Evolutionary conservation across 1,140 invertebrate genomes (phyloP), one percentile per base, ranked within the genome.

Genomic region (Myzus persicae): DNA sequence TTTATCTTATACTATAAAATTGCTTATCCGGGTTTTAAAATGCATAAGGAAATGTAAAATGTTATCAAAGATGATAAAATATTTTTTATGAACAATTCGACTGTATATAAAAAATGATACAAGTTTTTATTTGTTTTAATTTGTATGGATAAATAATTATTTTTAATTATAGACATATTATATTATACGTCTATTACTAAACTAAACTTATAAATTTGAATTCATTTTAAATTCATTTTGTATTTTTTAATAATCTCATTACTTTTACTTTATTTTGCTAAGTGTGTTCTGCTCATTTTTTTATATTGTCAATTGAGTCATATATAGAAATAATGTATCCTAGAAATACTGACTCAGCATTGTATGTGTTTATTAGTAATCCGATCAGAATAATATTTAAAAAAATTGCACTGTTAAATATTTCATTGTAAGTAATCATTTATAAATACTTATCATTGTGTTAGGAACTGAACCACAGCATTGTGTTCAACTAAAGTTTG

Each of bases 381-480:
- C 44, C 9, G 44, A 88, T n/a, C 31, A 36, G 40, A 59, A 59
- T 42, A 36, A 31, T 67, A 90, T 90, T n/a, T 18, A 26, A 90
- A 59, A 42, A 67, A 59, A 90, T 90, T 67, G 89, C 51, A 67
- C 51, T 31, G 89, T 90, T 42, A 31, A 90, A 67, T 18, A 67
- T 90, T 67, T n/a, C n/a, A 31, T 59, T 40, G 40, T 90, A 26
- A 90, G 31, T 42, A 67, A 31, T 42, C 14, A 20, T 26, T 90
- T 59, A 42, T 67, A 67, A 90, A 67, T 59, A 67, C 51, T 90
- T n/a, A 59, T 67, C 89, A 67, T 90, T 90, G 89, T 90, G 67
- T 90, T 42, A 9, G 38, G 18, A 67, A 90, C 48, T 54, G 51
- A 59, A 89, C 26, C 51, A 42, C 31, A n/a, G 22, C 24, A 67